Base-by-base conservation (phyloP, 2,797 vertebrate genomes). In the Monodelphis domestica region DNA sequence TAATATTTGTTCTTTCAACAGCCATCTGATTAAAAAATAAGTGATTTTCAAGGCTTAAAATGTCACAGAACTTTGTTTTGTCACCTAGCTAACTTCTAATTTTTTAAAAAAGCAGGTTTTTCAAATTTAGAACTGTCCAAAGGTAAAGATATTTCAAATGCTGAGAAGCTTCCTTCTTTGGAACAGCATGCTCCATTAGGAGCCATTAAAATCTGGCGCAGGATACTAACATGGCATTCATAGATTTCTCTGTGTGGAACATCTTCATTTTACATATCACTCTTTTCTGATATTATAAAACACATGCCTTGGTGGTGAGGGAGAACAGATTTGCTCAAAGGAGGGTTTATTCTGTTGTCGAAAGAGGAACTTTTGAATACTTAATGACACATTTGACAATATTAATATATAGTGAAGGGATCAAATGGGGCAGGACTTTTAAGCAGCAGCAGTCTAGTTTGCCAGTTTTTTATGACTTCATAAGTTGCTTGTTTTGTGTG, bases 101-200 rank as follows among this genome's bases (percentile, higher is more conserved):
- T 95, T 91, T n/a, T n/a, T n/a, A n/a, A n/a, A 93, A 91, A 88
- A 96, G 54, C 45, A 3, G 26, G 57, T 84, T 12, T n/a, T 90
- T 54, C 45, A 95, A 26, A 28, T 94, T 96, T 33, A 91, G 92
- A 93, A 93, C 91, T 94, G 89, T 88, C 94, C 91, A 93, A 94
- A 93, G 29, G 87, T 89, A 88, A 94, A 93, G 94, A 93, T 88
- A 95, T 89, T 94, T 94, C 55, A 59, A 5, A 63, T 92, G 0
- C 87, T 89, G 5, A 3, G 29, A 78, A 93, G 88, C 14, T 89
- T 92, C 52, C 14, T 89, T 92, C 52, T 89, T 92, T 90, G n/a
- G 95, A 95, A 95, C 53, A 87, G 21, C 24, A 91, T 90, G 91
- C 55, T 94, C 54, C 93, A 95, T 93, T 93, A 91, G 54, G 28